Conservation (phyloP, 2,113 vertebrate genomes). For the Oreocharis arfaki region DNA sequence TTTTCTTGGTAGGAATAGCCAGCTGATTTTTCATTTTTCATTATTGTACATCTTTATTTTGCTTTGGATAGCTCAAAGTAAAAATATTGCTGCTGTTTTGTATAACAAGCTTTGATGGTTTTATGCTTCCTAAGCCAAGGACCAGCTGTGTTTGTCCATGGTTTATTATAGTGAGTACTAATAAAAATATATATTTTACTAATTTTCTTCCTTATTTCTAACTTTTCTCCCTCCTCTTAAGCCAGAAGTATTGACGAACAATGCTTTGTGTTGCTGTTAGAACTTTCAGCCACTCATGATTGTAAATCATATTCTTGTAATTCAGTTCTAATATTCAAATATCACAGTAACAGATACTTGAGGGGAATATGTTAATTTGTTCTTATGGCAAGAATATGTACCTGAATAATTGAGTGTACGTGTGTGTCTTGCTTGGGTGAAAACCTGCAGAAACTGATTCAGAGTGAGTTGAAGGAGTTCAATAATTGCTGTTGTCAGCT, state of each 20-base stretch:
- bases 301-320: background rate
- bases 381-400: background rate
- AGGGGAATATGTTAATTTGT: background rate
- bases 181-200: background rate
- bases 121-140: background rate
- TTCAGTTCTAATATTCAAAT: background rate
- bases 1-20: background rate
- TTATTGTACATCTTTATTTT: background rate
- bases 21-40: background rate
- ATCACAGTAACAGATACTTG: background rate
- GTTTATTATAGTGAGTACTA: background rate
- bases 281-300: background rate
- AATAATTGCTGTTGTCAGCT: accelerated
- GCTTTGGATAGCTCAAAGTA: background rate
- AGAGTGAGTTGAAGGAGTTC: background rate
- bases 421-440: background rate
- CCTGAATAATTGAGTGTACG: background rate
- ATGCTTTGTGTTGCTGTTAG: background rate
- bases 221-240: background rate
- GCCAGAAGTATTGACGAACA: background rate
- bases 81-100: background rate
- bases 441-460: background rate
- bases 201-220: background rate
- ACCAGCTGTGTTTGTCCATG: background rate
- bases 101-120: background rate